Percentiles rank a stretch among this genome's conserved stretches.
These are phyloP conservation scores for Ceyx cyanopectus DNA, from an alignment of 2,113 vertebrate species.

Conservation along the genomic window DNA sequence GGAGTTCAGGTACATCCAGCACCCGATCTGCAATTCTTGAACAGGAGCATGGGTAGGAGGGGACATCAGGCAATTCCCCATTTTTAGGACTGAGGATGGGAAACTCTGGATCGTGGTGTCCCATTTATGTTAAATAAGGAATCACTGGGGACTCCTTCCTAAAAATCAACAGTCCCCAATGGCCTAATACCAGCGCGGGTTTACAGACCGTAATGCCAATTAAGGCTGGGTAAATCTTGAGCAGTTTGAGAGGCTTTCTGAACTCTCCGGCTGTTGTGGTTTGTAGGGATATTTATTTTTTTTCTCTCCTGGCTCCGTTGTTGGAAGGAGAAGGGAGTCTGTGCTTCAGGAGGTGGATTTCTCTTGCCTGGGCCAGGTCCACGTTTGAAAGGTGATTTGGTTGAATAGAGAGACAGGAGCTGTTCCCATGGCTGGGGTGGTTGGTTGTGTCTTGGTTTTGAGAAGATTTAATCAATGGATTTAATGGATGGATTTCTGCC, in stretches of 20 bases:
- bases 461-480: neutral
- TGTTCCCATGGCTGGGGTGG: neutral
- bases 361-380: neutral
- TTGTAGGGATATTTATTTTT: neutral
- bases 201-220: neutral
- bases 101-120: neutral
- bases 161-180: neutral
- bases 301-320: neutral
- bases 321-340: neutral
- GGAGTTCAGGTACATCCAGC: neutral
- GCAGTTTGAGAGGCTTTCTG: neutral
- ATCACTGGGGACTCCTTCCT: neutral
- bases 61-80: neutral
- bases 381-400: neutral
- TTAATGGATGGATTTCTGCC: neutral
- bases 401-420: neutral
- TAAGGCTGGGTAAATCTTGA: neutral
- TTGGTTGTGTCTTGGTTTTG: neutral
- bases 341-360: neutral
- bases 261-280: accelerated
- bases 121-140: neutral
- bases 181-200: neutral
- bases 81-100: neutral
- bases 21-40: neutral
- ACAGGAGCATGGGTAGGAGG: neutral